Conservation (phyloP, 2,797 vertebrate species). For the Buceros bicornis region DNA sequence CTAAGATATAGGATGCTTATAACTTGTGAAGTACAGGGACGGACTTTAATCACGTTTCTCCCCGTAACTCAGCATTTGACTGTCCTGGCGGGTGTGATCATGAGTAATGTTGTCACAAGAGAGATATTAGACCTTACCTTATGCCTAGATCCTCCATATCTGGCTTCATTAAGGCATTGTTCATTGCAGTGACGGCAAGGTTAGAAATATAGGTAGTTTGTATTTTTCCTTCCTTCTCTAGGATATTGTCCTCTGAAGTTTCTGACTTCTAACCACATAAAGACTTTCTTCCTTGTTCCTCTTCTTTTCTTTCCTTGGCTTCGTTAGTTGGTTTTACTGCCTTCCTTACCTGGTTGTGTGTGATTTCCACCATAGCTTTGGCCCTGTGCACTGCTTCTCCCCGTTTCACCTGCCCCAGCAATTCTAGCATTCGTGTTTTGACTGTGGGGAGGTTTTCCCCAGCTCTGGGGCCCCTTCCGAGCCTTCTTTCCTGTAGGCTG, state of each 20-base stretch:
- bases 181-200: neutral
- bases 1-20: neutral
- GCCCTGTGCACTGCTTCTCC: neutral
- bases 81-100: neutral
- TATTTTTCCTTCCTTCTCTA: neutral
- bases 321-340: neutral
- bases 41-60: neutral
- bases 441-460: neutral
- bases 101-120: neutral
- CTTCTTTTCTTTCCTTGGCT: neutral
- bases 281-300: neutral
- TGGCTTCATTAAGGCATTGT: neutral
- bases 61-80: neutral
- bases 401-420: accelerated
- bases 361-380: neutral
- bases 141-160: neutral
- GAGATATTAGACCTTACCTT: neutral
- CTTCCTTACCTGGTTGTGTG: accelerated
- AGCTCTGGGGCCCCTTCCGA: neutral
- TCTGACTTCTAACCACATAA: neutral
- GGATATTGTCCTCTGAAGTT: neutral
- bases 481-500: neutral
- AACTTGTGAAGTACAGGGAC: neutral
- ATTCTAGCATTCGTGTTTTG: neutral
- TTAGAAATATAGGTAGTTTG: neutral